Percentiles rank a stretch among this genome's conserved stretches.
Conservation (phyloP, 37 sponge, comb jelly and placozoan species). For the Lycopodina hypogea region DNA sequence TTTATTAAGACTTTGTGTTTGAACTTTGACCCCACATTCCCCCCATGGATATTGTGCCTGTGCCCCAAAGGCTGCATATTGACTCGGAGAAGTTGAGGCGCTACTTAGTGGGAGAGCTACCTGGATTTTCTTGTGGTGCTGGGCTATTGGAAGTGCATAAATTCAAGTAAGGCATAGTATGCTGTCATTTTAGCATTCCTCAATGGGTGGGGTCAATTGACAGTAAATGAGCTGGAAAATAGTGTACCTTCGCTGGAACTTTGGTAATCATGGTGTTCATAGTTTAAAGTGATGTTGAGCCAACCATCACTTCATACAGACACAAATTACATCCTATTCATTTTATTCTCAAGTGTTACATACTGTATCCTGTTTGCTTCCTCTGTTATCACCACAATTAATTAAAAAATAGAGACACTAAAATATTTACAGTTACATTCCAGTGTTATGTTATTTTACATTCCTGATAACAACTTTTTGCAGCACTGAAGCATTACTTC, state of each 20-base stretch:
- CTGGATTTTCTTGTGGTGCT: slow-evolving; percentile 20
- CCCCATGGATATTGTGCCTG: slow-evolving; percentile 10
- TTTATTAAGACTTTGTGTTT: too few relatives aligned
- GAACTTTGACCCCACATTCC: too few relatives aligned
- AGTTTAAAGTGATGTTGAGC: neutral
- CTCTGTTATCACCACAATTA: too few relatives aligned
- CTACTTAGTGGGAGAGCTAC: slow-evolving; percentile 11
- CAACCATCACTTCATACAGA: neutral
- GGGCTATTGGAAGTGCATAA: slow-evolving; percentile 20
- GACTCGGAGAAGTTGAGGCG: slow-evolving; percentile 27
- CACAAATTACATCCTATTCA: neutral
- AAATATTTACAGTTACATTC: too few relatives aligned
- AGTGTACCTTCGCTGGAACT: too few relatives aligned
- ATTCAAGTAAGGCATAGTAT: slow-evolving; percentile 26
- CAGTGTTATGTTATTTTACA: too few relatives aligned
- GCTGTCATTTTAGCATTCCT: neutral
- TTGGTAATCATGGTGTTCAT: too few relatives aligned
- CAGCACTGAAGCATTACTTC: too few relatives aligned
- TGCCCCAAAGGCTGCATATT: slow-evolving; percentile 38
- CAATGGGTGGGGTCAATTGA: neutral
- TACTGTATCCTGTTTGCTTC: too few relatives aligned
- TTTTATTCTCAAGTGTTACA: too few relatives aligned
- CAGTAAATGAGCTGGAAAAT: neutral
- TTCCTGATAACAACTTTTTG: too few relatives aligned
- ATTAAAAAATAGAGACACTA: too few relatives aligned